Base-by-base conservation (phyloP, 2,888 invertebrate species). In the Abrostola triplasia region DNA sequence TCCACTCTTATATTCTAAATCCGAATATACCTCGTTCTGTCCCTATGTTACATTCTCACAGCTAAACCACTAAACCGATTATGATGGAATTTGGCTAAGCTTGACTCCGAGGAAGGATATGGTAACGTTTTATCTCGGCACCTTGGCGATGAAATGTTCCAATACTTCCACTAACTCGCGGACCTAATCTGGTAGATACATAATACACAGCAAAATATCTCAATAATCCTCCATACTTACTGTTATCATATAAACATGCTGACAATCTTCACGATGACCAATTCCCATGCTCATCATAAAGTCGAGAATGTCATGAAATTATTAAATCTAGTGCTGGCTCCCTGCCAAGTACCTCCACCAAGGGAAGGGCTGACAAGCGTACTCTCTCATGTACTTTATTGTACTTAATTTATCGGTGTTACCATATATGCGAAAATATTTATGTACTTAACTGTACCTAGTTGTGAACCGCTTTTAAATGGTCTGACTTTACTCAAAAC, bases 271-370 rank as follows among this genome's bases (percentile, higher is more conserved):
- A 50, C 53, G 57, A 48, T 59, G 5, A 44, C 53, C 59, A 54
- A 68, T 73, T 71, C 54, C 56, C 57, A 71, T 71, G 63, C 71
- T 6, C 36, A 47, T 59, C 64, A 54, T 53, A 68, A 51, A 54
- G 13, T 41, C 41, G 10, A 47, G 47, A 47, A n/a, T 13, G 57
- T 59, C 64, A 68, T 54, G 54, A 57, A 59, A 48, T 63, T 40
- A 59, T 64, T 57, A 48, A 53, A 57, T 58, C 12, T 41, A 49
- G 59, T 38, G 12, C 40, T 60, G 73, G 69, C 41, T 0, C 8
- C 2, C 40, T 51, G 71, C 73, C 73, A 53, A 37, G 36, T 53
- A 12, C 49, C 42, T 36, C 0, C 42, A 54, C 35, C 9, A 24
- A 35, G 6, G 11, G 35, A 56, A 13, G 47, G 36, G 36, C 36